Base-by-base conservation (phyloP, 2,797 vertebrate species). In the Silurus lanzhouensis region DNA sequence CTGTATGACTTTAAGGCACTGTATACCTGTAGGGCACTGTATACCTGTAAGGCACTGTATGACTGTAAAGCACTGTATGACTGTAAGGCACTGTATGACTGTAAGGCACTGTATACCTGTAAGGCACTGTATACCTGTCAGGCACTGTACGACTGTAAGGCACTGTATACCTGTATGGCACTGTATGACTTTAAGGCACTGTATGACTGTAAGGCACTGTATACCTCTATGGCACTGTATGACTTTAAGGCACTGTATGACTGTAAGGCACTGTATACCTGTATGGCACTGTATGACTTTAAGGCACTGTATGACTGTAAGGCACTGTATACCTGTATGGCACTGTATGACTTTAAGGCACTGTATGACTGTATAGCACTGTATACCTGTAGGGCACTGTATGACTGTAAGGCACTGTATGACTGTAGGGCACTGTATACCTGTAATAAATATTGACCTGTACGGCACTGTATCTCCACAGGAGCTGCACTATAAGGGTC, bases 401-500 rank as follows among this genome's bases (percentile, higher is more conserved):
- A 20, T 64, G 7, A 25, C 61, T 64, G 9, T 66, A 22, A 66
- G 15, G n/a, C 17, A 0, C 9, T 48, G 57, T 31, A 76, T 38
- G 46, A 20, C 1, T 66, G 19, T 48, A 1, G 31, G 10, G 58
- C 14, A 3, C 25, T 44, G 67, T 17, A 14, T 13, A 61, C 22
- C 14, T 66, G 61, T 52, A 2, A 17, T 44, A 22, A 52, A 7
- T 52, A 52, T 52, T 1, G 1, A 31, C 64, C 75, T 52, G 22
- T 75, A 63, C n/a, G 10, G 2, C n/a, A 25, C 64, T 58, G 46
- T 77, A 44, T 86, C 78, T 64, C 61, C 8, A n/a, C 83, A 99
- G 98, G 98, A 99, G 94, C 92, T 99, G 90, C 96, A 96, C 83
- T 98, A 99, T 88, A 98, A 97, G 92, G 97, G 96, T 55, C 95